A percentile compares a stretch with the other conserved stretches of the same genome.
Evolutionary conservation across 2,888 invertebrate species (phyloP).

Genomic region (Melanostoma mellinum): DNA sequence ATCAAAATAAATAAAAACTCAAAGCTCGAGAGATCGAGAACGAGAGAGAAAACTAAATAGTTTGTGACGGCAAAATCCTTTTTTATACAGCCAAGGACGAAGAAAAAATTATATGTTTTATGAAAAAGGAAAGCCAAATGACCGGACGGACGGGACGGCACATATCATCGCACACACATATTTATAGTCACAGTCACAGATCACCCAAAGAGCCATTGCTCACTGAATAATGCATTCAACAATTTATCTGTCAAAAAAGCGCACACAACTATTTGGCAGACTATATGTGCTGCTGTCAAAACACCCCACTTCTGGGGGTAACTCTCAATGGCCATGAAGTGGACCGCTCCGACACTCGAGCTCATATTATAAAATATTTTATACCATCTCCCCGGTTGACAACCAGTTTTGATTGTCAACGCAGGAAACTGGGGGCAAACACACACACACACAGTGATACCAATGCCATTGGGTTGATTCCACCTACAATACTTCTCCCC

Average conservation of each 20-base stretch:
- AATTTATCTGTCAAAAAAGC: conserved; percentile 61
- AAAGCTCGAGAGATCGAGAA: conserved; percentile 4
- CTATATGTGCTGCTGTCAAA: conserved; percentile 34
- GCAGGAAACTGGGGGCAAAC: conserved; percentile 44
- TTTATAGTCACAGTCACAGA: conserved; percentile 26
- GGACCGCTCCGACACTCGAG: conserved; percentile 37
- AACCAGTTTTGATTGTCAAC: conserved; percentile 35
- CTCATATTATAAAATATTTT: conserved; percentile 58
- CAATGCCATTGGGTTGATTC: conserved; percentile 49
- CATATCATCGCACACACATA: conserved; percentile 29
- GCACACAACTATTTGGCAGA: conserved; percentile 8
- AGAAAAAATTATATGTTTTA: not conserved
- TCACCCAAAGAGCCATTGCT: conserved; percentile 2
- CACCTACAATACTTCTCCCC: conserved; percentile 29
- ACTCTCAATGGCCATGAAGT: conserved; percentile 46
- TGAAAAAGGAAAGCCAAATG: not conserved
- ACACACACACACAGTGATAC: not conserved
- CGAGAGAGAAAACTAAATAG: conserved; percentile 52
- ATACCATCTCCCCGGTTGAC: conserved; percentile 20
- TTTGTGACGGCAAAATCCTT: conserved; percentile 65
- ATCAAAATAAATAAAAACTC: conserved; percentile 23
- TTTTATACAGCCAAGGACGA: conserved; percentile 41
- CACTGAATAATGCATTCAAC: conserved; percentile 65
- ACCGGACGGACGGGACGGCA: not conserved
- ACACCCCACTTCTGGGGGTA: conserved; percentile 2